Base-by-base conservation (phyloP, 2,113 vertebrate genomes). In the Lasiurus borealis region DNA sequence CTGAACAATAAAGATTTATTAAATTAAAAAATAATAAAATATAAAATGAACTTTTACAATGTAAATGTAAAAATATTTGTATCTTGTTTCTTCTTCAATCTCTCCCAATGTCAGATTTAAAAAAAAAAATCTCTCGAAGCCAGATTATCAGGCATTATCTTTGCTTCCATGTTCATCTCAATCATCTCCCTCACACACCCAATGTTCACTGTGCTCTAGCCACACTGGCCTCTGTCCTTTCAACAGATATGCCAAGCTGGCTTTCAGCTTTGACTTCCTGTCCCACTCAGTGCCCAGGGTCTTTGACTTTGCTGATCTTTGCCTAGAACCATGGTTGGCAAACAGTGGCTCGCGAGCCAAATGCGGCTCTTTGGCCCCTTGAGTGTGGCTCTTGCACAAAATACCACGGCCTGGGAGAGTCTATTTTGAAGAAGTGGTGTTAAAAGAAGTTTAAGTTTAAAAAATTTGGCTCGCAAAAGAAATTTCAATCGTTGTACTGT, bases 1-100 rank as follows among this genome's bases (percentile, higher is more conserved):
- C 40, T 40, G 25, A 46, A n/a, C n/a, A n/a, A 62, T 46, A 52
- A 73, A 52, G 3, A 44, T 88, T 52, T 83, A n/a, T 40, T 40
- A 40, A 40, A 40, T 40, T 40, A 40, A 40, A 40, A 40, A 40
- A 40, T 40, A 40, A 40, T 40, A 40, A 64, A 75, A 16, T 54
- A 46, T 34, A 54, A 34, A 81, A 77, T 69, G 44, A 64, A 52
- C 21, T 50, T 80, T 68, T 34, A 71, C 21, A 46, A 59, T 83
- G 46, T 27, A 34, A 64, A 44, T 36, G 8, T 64, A 44, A 91
- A 93, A 40, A 48, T 29, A 31, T 48, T 29, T 48, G 73, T 31
- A 48, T 48, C 13, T 11, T 48, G 2, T 50, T 92, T 94, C 48
- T 64, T 54, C 50, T 80, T 80, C 64, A 95, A 80, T 40, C 4